Conservation (phyloP, 2,113 vertebrate genomes). For the Pan troglodytes region NHGRI_mPanTro3-v2.1_pri NC_072416.2:28526001-28526500, state of each 20-base stretch:
- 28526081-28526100: background rate
- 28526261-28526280: too few species aligned
- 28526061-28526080: background rate
- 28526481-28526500: background rate
- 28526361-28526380: too few species aligned
- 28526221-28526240: too few species aligned
- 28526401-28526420: too few species aligned
- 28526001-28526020: background rate
- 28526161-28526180: background rate
- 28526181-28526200: background rate
- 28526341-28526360: too few species aligned
- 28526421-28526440: too few species aligned
- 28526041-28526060: background rate
- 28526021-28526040: background rate
- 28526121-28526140: rapidly evolving
- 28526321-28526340: too few species aligned
- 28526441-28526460: too few species aligned
- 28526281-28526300: too few species aligned
- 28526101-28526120: background rate
- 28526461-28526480: background rate
- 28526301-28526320: too few species aligned
- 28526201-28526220: background rate
- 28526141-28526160: background rate
- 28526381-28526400: too few species aligned
- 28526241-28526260: too few species aligned